Percentiles rank a stretch among this genome's conserved stretches.
These are phyloP conservation scores for Eulithis testata DNA, from an alignment of 2,888 invertebrate species.

Conservation along the genomic window DNA sequence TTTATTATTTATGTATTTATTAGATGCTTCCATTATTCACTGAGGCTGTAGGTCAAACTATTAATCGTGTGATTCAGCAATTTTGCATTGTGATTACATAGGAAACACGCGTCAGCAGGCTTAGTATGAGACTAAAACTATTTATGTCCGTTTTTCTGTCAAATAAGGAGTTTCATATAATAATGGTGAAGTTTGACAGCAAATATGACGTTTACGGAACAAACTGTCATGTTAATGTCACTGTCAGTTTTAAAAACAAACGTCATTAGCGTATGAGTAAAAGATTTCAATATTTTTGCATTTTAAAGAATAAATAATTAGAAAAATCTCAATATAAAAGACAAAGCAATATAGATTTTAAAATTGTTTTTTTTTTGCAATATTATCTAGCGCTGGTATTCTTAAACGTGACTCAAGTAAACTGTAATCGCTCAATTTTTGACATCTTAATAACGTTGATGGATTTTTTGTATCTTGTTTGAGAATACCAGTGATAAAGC, in stretches of 20 bases:
- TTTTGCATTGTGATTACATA: too few relatives aligned
- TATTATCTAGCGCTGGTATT: background rate
- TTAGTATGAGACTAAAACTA: too few relatives aligned
- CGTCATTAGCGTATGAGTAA: background rate
- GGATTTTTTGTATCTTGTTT: background rate
- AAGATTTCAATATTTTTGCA: constrained; percentile 2
- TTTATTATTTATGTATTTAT: too few relatives aligned
- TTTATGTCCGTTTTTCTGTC: too few relatives aligned
- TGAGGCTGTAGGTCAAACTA: too few relatives aligned
- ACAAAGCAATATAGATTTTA: constrained; percentile 6
- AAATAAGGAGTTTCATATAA: too few relatives aligned
- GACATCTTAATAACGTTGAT: too few relatives aligned
- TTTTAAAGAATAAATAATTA: constrained; percentile 2
- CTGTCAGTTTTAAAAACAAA: background rate
- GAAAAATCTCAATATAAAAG: constrained; percentile 3
- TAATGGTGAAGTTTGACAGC: background rate
- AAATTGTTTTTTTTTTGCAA: background rate
- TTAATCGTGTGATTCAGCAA: too few relatives aligned
- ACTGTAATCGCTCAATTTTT: too few relatives aligned
- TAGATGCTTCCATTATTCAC: too few relatives aligned
- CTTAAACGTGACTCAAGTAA: background rate
- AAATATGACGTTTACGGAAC: background rate
- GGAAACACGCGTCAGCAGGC: too few relatives aligned
- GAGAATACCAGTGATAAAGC: background rate
- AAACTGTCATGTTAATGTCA: background rate